Conservation (phyloP, 2,797 vertebrate species). For the Monodelphis domestica region DNA sequence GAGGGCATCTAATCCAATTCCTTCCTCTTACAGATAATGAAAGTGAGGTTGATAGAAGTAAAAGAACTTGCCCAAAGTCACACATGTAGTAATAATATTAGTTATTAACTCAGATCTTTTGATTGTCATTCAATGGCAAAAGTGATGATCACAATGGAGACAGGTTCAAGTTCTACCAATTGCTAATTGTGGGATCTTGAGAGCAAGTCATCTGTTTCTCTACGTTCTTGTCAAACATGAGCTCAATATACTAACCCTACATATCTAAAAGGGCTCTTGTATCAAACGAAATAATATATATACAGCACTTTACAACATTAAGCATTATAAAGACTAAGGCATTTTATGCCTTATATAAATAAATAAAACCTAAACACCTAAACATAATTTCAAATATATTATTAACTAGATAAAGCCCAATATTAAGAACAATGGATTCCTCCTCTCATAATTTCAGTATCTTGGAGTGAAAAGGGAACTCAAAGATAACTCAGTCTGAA, state of each 20-base stretch:
- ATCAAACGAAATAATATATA: background rate
- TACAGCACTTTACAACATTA: background rate
- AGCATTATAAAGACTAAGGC: background rate
- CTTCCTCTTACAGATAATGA: background rate
- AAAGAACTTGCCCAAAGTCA: background rate
- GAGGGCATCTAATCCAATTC: background rate
- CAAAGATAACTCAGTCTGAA: background rate
- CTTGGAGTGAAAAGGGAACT: background rate
- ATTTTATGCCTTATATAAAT: background rate
- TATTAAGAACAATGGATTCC: background rate
- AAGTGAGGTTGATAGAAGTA: background rate
- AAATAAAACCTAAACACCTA: background rate
- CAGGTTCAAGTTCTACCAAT: background rate
- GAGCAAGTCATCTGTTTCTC: background rate
- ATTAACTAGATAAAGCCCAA: background rate
- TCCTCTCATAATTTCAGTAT: background rate
- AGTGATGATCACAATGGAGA: background rate
- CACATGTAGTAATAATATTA: background rate
- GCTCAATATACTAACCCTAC: background rate
- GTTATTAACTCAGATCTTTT: background rate
- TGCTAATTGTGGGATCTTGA: background rate
- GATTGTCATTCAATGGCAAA: background rate
- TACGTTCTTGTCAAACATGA: too few species aligned
- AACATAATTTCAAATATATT: background rate
- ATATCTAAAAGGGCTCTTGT: background rate